phyloP scores from a whole-genome alignment of 1,140 invertebrate genomes.

The Drosophila pectinifera region DNA sequence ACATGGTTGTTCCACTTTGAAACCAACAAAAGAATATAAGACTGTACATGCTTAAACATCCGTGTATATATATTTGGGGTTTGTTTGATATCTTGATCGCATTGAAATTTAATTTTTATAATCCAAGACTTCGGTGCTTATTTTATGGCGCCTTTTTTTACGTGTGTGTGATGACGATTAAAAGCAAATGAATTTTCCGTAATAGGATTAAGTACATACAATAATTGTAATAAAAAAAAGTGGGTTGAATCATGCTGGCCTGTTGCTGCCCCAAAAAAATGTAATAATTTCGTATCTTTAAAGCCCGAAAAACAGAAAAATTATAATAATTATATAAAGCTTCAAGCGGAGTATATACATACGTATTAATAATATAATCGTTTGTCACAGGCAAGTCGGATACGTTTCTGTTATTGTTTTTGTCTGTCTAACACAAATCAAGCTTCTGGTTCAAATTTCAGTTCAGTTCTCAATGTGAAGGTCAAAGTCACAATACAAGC shows the following conservation, averaged over 20 bases:
- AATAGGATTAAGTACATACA: slow-evolving; percentile 51
- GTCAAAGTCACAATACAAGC: slow-evolving; percentile 61
- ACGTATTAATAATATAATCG: slow-evolving; percentile 46
- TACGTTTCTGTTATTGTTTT: slow-evolving; percentile 33
- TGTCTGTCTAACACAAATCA: slow-evolving; percentile 50
- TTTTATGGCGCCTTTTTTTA: slow-evolving; percentile 18
- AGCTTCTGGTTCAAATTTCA: slow-evolving; percentile 67
- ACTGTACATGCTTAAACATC: slow-evolving; percentile 29
- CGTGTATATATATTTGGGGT: slow-evolving; percentile 7
- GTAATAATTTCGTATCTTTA: slow-evolving; percentile 43
- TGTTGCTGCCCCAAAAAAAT: slow-evolving; percentile 20
- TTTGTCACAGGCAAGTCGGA: slow-evolving; percentile 46
- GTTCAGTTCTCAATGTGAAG: slow-evolving; percentile 73
- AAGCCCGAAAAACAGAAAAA: slow-evolving; percentile 25
- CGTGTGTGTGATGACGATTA: neutral
- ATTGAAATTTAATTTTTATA: slow-evolving; percentile 60
- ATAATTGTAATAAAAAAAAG: slow-evolving; percentile 2
- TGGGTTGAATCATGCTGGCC: no score
- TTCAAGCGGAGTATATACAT: neutral
- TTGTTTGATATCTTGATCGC: slow-evolving; percentile 19
- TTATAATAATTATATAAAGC: slow-evolving; percentile 8
- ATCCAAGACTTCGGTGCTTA: slow-evolving; percentile 25
- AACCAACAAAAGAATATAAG: slow-evolving; percentile 17
- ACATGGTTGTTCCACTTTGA: slow-evolving; percentile 73
- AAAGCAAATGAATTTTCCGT: slow-evolving; percentile 40